Conservation (phyloP, 2,113 vertebrate species). For the Cisticola juncidis region DNA sequence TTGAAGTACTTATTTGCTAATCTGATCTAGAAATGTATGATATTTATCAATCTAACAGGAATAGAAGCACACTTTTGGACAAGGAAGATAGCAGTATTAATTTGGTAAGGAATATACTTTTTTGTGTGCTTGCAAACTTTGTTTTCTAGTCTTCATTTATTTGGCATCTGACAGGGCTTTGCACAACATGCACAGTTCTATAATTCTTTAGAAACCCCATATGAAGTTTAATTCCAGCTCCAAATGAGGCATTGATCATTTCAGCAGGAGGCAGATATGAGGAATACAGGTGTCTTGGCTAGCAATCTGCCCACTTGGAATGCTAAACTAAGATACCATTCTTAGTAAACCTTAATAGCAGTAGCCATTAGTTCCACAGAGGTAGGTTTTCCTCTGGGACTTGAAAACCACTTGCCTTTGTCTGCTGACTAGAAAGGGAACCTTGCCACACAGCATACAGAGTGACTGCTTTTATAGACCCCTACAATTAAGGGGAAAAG, state of each 20-base stretch:
- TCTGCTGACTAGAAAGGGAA: neutral
- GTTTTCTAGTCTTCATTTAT: neutral
- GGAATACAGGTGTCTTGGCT: neutral
- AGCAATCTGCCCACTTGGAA: neutral
- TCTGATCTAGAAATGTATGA: neutral
- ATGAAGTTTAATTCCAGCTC: neutral
- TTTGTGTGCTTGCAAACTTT: neutral
- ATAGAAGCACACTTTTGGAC: neutral
- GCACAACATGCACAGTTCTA: neutral
- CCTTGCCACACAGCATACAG: neutral
- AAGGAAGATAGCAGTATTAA: neutral
- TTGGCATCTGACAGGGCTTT: neutral
- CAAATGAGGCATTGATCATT: neutral
- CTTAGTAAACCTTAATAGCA: neutral
- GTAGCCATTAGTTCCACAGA: neutral
- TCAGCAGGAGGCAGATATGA: neutral
- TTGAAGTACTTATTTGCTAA: neutral
- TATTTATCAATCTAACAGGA: neutral
- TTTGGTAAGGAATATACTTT: neutral
- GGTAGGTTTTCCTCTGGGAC: neutral
- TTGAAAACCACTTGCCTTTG: neutral
- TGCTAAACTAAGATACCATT: neutral
- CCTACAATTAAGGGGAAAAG: neutral
- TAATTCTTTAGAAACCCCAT: neutral
- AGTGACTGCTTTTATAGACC: neutral